Percentiles rank a stretch among this genome's conserved stretches.
Conservation (phyloP, 92 coral and sea anemone genomes). For the Umimayanthus chanpuru region DNA sequence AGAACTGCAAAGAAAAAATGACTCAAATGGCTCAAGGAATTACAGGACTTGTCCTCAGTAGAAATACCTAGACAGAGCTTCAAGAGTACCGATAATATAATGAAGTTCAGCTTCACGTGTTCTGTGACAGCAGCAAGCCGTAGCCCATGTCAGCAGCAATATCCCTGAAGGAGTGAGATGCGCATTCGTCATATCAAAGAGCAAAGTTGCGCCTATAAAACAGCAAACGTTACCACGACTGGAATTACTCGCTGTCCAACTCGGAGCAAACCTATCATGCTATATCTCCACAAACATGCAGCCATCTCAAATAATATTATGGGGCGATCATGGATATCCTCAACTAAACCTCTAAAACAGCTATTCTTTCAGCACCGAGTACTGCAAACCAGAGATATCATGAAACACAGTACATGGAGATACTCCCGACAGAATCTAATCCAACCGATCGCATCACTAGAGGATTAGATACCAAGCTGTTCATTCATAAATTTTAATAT, state of each 20-base stretch:
- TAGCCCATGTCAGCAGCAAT: background rate
- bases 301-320: background rate
- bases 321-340: conserved; percentile 39
- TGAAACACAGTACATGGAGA: conserved; percentile 22
- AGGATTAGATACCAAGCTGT: conserved; percentile 46
- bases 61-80: no score
- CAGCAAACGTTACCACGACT: conserved; percentile 5
- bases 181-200: conserved; percentile 17
- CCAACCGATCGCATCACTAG: conserved; percentile 63
- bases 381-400: conserved; percentile 32
- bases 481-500: conserved; percentile 36
- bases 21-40: conserved; percentile 1
- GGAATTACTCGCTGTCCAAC: conserved; percentile 36
- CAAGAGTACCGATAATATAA: no score
- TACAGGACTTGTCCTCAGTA: background rate
- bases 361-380: conserved; percentile 52
- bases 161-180: background rate
- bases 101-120: no score
- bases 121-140: background rate
- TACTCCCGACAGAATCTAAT: conserved; percentile 52
- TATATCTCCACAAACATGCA: background rate
- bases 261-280: conserved; percentile 17
- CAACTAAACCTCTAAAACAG: conserved; percentile 46
- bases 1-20: background rate
- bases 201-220: conserved; percentile 4